Evolutionary conservation across 2,888 invertebrate genomes (phyloP), one percentile per base, ranked within the genome.

Genomic region (Blastobasis adustella): DNA sequence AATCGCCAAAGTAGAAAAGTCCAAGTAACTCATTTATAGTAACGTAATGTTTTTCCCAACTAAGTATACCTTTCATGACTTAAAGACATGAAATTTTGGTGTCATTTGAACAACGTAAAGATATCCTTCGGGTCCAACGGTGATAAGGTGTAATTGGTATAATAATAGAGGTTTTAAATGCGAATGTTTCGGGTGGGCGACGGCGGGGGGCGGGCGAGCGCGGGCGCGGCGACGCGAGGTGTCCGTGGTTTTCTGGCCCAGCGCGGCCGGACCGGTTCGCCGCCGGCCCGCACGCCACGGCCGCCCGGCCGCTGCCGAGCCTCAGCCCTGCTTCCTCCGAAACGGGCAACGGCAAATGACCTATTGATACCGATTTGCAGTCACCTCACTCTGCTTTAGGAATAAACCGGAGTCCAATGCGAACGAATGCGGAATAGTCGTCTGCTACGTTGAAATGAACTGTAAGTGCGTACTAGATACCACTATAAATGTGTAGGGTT

Each of bases 161-260:
- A 80, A 77, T 78, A 68, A 76, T 77, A 68, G 75, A 73, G 70
- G 72, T 69, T 78, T 81, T 76, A 76, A 86, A 83, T 82, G 79
- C 83, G 82, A 85, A 86, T 87, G 82, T 82, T 79, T 85, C 85
- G 83, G 84, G 86, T 84, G 84, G 84, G 76, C 79, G 79, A 73
- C 76, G 73, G 71, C 72, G 69, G 68, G 72, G 61, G 61, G 60
- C 49, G 42, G 23, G 23, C 84, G 84, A 79, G 79, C 73, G 76
- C 73, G 71, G 72, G 69, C 68, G 72, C 62, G 61, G 60, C 49
- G 42, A 66, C 63, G 77, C 73, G 78, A 84, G 84, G 87, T 84
- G 87, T 85, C 78, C 78, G 82, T 75, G 85, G 84, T 85, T 87
- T 87, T 87, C 86, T 86, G 87, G 82, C 75, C 79, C 81, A 83